Evolutionary conservation across 2,888 invertebrate species (phyloP), one percentile per base, ranked within the genome.

Genomic region (Cryptus armator): DNA sequence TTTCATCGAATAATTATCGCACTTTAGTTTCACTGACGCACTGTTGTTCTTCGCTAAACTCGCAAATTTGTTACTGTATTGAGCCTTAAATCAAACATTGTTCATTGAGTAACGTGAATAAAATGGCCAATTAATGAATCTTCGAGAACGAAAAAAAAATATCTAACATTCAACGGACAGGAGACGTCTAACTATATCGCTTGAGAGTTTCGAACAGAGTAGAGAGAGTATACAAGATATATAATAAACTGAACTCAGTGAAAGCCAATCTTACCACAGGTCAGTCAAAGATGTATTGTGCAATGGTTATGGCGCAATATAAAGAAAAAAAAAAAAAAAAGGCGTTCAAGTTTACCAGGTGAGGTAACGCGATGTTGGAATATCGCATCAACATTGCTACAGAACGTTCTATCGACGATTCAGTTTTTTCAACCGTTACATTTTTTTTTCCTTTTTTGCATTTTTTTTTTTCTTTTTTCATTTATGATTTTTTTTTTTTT

Each of bases 231-330:
- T 89, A 88, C 90, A 90, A 90, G 89, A 7, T 37, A 92, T 37
- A 92, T 92, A 92, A 91, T 77, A 89, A 37, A 88, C 88, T 86
- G 89, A 89, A 88, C 88, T 83, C 86, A 88, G 92, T 92, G 92
- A 92, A 92, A 92, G 92, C 87, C 86, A 90, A 90, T 89, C 89
- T 89, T 88, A 86, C 89, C 87, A 83, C 89, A 89, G 87, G 87
- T 89, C 88, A 86, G 86, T 85, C 84, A 89, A 89, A 90, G 87
- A 86, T 85, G 67, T 76, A 85, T 92, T 91, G 88, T 86, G 91
- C 88, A 92, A 92, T 82, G 44, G 48, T 32, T 75, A 86, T 92
- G 91, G 89, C 91, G 90, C 88, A 91, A 92, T 90, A 86, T 86
- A 88, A 81, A 37, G 37, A 37, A 37, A 37, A 37, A 37, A 37